A percentile compares a stretch with the other conserved stretches of the same genome.
Evolutionary conservation across 1,140 invertebrate genomes (phyloP).

Genomic region (Drosophila suzukii): DNA sequence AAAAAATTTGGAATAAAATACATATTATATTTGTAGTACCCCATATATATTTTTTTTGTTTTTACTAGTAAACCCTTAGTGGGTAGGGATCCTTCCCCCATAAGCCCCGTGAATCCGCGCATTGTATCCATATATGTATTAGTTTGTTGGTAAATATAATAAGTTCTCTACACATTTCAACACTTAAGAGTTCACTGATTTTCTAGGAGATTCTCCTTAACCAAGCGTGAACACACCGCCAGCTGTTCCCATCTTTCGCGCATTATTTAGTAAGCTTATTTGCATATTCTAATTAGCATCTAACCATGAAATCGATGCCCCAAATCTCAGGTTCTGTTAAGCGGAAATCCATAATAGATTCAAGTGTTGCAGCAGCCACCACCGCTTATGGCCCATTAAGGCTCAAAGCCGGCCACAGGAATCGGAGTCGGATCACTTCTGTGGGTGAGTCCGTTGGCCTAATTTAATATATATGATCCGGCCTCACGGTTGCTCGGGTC

Average conservation of each 20-base stretch:
- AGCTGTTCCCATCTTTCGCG: conserved; percentile 1
- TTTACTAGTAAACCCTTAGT: too few species aligned
- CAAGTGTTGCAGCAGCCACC: conserved; percentile 12
- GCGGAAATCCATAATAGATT: conserved; percentile 36
- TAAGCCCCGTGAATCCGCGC: too few species aligned
- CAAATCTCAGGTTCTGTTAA: conserved; percentile 1
- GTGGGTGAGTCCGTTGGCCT: conserved; percentile 20
- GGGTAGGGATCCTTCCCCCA: too few species aligned
- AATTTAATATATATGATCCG: conserved; percentile 73
- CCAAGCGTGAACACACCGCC: background rate
- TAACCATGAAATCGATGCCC: conserved; percentile 38
- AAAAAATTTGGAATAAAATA: too few species aligned
- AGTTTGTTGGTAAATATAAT: background rate
- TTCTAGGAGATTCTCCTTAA: background rate
- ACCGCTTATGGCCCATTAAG: conserved; percentile 21
- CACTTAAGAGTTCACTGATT: background rate
- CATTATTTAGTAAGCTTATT: conserved; percentile 18
- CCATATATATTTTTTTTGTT: too few species aligned
- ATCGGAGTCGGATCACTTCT: background rate
- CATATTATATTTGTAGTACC: too few species aligned
- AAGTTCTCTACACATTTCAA: background rate
- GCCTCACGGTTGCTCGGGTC: conserved; percentile 32
- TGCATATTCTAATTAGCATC: conserved; percentile 34
- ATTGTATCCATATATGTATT: too few species aligned
- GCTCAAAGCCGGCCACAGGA: conserved; percentile 13